Evolutionary conservation across 2,113 vertebrate genomes (phyloP), one percentile per base, ranked within the genome.

Genomic region (Carassius auratus): DNA sequence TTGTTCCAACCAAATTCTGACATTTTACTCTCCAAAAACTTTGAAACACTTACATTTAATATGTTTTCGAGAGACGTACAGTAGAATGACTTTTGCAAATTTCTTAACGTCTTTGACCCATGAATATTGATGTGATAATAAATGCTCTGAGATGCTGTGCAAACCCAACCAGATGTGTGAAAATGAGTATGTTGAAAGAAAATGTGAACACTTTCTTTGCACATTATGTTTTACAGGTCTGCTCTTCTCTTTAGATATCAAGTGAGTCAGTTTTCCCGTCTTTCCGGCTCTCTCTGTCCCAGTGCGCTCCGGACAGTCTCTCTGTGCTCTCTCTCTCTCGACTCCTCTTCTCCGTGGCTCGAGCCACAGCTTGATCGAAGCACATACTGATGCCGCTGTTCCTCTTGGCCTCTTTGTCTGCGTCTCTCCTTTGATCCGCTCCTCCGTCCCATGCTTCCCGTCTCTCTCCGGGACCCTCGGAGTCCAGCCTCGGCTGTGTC

Each of bases 281-380:
- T 86, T 23, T 91, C 87, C 52, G 48, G 48, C 48, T 13, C 10
- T 50, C 48, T 50, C 3, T 50, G 12, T 50, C 48, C 48, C 48
- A 76, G 5, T 89, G 86, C 42, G 69, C 42, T 30, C 86, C 84
- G 6, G 77, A 26, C 0, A 76, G 2, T 85, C 78, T 90, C 69
- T 86, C 89, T 42, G 85, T 89, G 82, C 87, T 91, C 71, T 88
- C 93, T 68, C 82, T 92, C 82, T 93, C 94, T 76, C 89, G 93
- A 73, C 84, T 94, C 38, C 94, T 77, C 88, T 90, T 93, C 82
- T 95, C 92, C 3, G 95, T 95, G 9, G 94, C 95, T 26, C 92
- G 89, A 15, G 96, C 95, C 30, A 97, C 96, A 0, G 97, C 97
- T 84, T 94, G 94, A 3, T 98, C 97, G 0, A 97, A 97, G 13